These are phyloP conservation scores for Phylloscopus collybita DNA, from an alignment of 2,797 vertebrate genomes.

Conservation along the genomic window DNA sequence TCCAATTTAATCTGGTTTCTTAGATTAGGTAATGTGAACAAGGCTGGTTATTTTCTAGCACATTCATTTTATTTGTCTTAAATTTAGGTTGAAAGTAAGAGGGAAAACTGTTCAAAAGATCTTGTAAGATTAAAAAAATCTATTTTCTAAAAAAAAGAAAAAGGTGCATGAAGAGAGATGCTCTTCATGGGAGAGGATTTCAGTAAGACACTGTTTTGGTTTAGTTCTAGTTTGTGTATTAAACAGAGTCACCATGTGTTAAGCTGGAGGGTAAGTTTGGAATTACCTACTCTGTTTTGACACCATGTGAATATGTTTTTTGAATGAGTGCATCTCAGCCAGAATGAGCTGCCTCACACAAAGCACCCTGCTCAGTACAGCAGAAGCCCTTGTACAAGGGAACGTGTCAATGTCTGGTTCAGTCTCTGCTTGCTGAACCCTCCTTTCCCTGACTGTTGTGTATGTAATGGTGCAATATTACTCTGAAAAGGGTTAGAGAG, in stretches of 20 bases:
- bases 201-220: neutral
- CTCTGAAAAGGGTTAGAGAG: neutral
- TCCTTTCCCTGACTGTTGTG: neutral
- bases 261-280: neutral
- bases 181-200: neutral
- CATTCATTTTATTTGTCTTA: neutral
- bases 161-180: neutral
- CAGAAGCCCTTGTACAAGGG: neutral
- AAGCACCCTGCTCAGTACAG: fast-evolving
- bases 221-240: neutral
- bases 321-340: neutral
- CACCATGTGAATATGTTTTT: neutral
- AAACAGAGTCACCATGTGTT: neutral
- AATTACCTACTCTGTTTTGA: neutral
- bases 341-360: neutral
- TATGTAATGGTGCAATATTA: neutral
- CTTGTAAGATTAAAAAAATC: neutral
- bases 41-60: neutral
- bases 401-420: neutral
- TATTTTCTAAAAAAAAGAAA: neutral
- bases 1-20: neutral
- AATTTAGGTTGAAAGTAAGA: neutral
- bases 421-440: neutral
- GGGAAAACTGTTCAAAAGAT: neutral
- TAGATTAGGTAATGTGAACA: neutral